Base-by-base conservation (phyloP, 2,113 vertebrate genomes). In the Peromyscus californicus region DNA sequence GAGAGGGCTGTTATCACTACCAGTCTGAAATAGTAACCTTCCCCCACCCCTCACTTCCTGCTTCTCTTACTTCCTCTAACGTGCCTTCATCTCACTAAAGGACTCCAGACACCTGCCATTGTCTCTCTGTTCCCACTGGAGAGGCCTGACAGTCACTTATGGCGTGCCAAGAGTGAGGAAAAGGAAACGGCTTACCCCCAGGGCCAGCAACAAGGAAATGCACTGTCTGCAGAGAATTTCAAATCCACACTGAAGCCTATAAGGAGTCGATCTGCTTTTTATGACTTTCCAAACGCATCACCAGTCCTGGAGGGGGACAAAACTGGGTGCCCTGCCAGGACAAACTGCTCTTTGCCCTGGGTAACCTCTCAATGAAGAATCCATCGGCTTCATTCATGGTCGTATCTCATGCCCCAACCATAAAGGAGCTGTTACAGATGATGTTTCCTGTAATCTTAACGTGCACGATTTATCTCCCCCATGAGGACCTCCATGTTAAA, bases 151-250 rank as follows among this genome's bases (percentile, higher is more conserved):
- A 45, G 48, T 48, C 45, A 48, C 31, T n/a, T 67, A 5, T 15
- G 4, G 16, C 10, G 5, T 6, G 2, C 48, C 59, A n/a, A 17
- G 45, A 65, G 10, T 15, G n/a, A 70, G 42, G n/a, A 59, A 36
- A 54, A 36, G 63, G 70, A 61, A 87, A 51, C 0, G 0, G 8
- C 22, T 79, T 15, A 11, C 36, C 48, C 78, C 48, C 75, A 88
- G 51, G 75, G 42, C 76, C 75, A 74, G 65, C 45, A 51, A 61
- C 22, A 86, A 78, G 93, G 79, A 94, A 90, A 88, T n/a, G 21
- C 48, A 94, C 17, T 61, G 33, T 70, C 57, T 76, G 11, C 1
- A 59, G 78, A 94, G 80, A 94, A 78, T 36, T 61, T 36, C 7
- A 75, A 91, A 86, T 70, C 78, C 89, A 86, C 65, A 75, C 22